Evolutionary conservation across 2,797 vertebrate species (phyloP).

Genomic region (Liparis tanakae): DNA sequence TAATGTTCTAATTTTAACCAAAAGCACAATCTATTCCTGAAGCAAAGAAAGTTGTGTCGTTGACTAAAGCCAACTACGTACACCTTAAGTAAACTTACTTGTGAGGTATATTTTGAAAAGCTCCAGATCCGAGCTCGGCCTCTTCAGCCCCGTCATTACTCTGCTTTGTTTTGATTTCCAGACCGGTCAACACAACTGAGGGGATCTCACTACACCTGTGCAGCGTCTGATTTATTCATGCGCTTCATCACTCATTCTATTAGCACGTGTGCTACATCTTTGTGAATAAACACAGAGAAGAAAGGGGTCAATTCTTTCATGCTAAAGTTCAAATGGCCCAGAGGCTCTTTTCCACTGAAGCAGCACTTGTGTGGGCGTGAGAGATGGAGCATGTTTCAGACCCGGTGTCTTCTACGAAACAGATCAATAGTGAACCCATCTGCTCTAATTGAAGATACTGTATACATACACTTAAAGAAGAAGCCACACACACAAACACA

Average conservation of each 20-base stretch:
- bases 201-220: background rate
- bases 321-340: background rate
- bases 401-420: slow-evolving; percentile 59
- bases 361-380: background rate
- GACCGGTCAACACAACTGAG: background rate
- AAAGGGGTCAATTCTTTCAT: background rate
- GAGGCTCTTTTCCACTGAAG: background rate
- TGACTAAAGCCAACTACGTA: no score
- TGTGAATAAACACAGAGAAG: background rate
- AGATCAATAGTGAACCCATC: slow-evolving; percentile 68
- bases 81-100: no score
- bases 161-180: no score
- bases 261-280: background rate
- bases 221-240: no score
- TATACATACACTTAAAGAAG: slow-evolving; percentile 31
- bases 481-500: slow-evolving; percentile 16
- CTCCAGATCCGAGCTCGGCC: background rate
- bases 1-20: no score
- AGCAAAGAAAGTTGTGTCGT: no score
- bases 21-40: no score
- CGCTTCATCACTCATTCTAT: background rate
- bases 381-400: slow-evolving; percentile 41
- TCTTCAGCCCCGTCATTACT: no score
- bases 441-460: slow-evolving; percentile 35
- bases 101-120: background rate